Base-by-base conservation (phyloP, 35 echinoderm and acorn worm genomes). In the Diadema setosum region DNA sequence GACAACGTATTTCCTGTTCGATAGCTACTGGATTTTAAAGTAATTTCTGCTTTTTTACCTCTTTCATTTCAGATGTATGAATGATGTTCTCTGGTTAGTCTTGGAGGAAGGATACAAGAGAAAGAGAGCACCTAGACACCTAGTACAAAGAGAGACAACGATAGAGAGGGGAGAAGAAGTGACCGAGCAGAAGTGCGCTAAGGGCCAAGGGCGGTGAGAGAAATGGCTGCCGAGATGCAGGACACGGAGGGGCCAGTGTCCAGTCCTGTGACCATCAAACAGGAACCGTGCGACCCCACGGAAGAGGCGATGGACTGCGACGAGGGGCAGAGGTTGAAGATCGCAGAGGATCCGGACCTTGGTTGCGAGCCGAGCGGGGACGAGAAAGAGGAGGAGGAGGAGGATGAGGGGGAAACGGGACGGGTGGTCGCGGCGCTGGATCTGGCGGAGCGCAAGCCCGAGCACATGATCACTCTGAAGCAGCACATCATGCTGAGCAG, bases 241-340 rank as follows among this genome's bases (percentile, higher is more conserved):
- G 73, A 78, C 8, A 78, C 9, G 4, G 12, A 12, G 3, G 73
- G 11, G 73, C 29, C 35, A 9, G 5, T 21, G 25, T 5, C 73
- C 18, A 67, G 63, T 67, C 63, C 63, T 15, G 63, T 78, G 14
- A 44, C 16, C 73, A 78, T 78, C 73, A 78, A 78, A 18, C 29
- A 78, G 11, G 73, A 78, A 12, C 73, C 73, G 3, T 78, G 73
- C 25, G 73, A 78, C 73, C 73, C 73, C 37, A 16, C 18, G 3
- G 73, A 78, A 16, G 73, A 78, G 44, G 73, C 73, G 24, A 78
- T 78, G 73, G 73, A 78, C 73, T 78, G 73, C 8, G 73, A 78
- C 9, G 73, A 78, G 37, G 73, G 73, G 29, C 35, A 78, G 44
- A 78, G 73, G 73, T 78, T 44, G 44, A 78, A 78, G 73, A 25